Conservation (phyloP, 2,888 invertebrate species). For the Agonum fuliginosum region DNA sequence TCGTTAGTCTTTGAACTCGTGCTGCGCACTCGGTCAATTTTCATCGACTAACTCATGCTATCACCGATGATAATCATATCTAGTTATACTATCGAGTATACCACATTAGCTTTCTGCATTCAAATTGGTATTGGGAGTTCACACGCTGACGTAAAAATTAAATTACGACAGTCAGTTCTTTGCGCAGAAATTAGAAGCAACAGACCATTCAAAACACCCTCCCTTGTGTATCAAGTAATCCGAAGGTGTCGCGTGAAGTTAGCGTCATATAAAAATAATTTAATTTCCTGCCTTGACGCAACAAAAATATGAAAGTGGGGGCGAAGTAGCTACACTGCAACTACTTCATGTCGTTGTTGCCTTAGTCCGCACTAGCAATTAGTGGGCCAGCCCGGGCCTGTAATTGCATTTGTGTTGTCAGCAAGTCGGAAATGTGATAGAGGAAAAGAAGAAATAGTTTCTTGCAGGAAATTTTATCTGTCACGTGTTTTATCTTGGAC, state of each 20-base stretch:
- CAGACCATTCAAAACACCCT: constrained; percentile 13
- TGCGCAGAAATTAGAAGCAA: neutral
- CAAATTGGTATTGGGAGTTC: too few species aligned
- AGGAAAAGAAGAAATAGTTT: neutral
- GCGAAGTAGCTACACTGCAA: neutral
- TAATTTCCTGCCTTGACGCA: constrained; percentile 10
- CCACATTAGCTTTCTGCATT: too few species aligned
- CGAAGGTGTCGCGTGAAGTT: constrained; percentile 22
- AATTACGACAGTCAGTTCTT: too few species aligned
- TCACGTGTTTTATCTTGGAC: too few species aligned
- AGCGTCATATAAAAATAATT: constrained; percentile 28
- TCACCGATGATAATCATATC: too few species aligned
- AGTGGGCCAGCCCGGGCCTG: constrained; percentile 25
- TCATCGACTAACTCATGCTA: too few species aligned
- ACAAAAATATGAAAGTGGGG: constrained; percentile 28
- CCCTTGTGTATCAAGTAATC: neutral
- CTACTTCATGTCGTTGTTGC: neutral
- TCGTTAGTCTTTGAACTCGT: too few species aligned
- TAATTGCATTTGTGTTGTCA: constrained; percentile 13
- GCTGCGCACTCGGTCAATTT: too few species aligned
- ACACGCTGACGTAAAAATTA: neutral
- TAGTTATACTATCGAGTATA: too few species aligned
- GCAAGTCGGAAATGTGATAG: neutral
- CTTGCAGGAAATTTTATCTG: too few species aligned
- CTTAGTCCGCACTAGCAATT: constrained; percentile 12